A percentile compares a stretch with the other conserved stretches of the same genome.
Conservation (phyloP, 2,888 invertebrate species). For the Plemyria rubiginata region DNA sequence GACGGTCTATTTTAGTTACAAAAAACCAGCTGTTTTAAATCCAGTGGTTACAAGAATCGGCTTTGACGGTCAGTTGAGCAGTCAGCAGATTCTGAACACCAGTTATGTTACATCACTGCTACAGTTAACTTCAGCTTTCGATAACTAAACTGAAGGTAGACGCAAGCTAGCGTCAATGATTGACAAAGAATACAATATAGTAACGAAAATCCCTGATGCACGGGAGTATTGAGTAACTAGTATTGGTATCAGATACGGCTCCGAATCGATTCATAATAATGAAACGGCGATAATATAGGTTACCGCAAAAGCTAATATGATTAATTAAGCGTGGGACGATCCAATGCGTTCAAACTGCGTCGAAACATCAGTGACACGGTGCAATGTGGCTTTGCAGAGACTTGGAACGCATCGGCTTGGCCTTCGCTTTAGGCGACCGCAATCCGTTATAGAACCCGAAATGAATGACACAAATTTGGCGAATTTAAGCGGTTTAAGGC, state of each 20-base stretch:
- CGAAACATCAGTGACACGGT: background rate
- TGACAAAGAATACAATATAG: background rate
- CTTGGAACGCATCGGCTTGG: background rate
- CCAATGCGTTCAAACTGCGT: background rate
- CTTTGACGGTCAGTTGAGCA: no score
- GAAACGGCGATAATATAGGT: background rate
- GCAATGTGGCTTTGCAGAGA: no score
- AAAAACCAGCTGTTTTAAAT: no score
- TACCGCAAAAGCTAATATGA: background rate
- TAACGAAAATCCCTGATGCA: background rate
- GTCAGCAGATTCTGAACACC: no score
- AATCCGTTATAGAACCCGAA: slow-evolving; percentile 2
- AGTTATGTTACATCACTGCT: no score
- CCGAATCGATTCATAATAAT: background rate
- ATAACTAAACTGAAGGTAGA: background rate
- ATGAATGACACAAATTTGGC: slow-evolving; percentile 8
- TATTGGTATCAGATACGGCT: background rate
- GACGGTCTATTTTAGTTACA: no score
- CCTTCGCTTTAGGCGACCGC: background rate
- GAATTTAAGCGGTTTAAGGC: slow-evolving; percentile 6
- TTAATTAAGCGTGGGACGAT: background rate
- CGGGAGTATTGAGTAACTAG: background rate
- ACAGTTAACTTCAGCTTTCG: background rate
- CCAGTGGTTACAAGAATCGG: no score
- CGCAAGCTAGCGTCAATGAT: background rate